A percentile compares a stretch with the other conserved stretches of the same genome.
Conservation (phyloP, 1,140 invertebrate genomes). For the Pteromalus puparum region DNA sequence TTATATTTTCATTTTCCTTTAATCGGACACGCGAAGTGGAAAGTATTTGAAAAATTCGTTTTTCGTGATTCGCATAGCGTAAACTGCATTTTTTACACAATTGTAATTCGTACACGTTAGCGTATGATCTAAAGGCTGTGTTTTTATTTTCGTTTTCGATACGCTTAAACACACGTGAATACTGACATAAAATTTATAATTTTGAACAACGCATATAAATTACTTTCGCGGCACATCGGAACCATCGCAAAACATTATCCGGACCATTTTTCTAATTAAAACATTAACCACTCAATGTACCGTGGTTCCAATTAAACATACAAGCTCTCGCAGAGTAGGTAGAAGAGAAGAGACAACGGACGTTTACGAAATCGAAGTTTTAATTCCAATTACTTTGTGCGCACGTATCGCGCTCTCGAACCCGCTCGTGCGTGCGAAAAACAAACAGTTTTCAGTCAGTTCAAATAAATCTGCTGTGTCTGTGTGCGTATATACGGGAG, state of each 20-base stretch:
- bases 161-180: too few relatives aligned
- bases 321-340: too few relatives aligned
- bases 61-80: not conserved
- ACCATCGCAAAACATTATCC: conserved; percentile 13
- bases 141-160: too few relatives aligned
- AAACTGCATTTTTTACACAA: too few relatives aligned
- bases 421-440: conserved; percentile 9
- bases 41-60: not conserved
- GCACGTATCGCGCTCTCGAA: not conserved
- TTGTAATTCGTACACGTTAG: not conserved
- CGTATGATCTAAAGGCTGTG: too few relatives aligned
- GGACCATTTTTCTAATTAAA: conserved; percentile 32
- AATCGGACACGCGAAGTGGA: not conserved
- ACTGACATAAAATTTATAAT: too few relatives aligned
- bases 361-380: conserved; percentile 30
- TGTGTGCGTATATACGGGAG: too few relatives aligned
- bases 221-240: not conserved
- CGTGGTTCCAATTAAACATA: conserved; percentile 28
- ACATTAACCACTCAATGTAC: not conserved
- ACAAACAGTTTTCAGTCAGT: conserved; percentile 40
- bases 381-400: conserved; percentile 46
- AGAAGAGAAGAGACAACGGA: not conserved
- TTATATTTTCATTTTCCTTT: not conserved
- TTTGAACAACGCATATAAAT: too few relatives aligned
- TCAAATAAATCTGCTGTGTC: conserved; percentile 35